Base-by-base conservation (phyloP, 2,888 invertebrate species). In the Taphrorychus bicolor region DNA sequence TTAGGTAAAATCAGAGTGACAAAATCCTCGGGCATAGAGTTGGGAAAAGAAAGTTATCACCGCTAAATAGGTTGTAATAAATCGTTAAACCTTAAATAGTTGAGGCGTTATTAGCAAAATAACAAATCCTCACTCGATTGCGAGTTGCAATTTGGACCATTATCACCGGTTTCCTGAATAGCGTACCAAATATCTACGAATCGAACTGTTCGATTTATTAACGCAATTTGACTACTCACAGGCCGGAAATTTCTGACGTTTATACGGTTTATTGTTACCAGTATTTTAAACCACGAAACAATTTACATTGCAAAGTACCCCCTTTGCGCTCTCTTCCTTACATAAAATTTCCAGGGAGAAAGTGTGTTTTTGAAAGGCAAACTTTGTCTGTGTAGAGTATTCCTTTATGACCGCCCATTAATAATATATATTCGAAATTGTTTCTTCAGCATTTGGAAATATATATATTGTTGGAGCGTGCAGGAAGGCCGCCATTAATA, bases 401-500 rank as follows among this genome's bases (percentile, higher is more conserved):
- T 3, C 32, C 9, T 32, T 9, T 32, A 11, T 32, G 32, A 32
- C 32, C 11, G 32, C 9, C 32, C 32, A 32, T 32, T 11, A 32
- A 32, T 32, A 32, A n/a, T n/a, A 32, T 32, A 11, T 32, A 32
- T 32, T 32, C 32, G 9, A 32, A 32, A 7, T 2, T 32, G 32
- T 32, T n/a, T 32, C 32, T 32, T 32, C 32, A 11, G 7, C 32
- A 11, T 32, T 32, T 32, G 32, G 3, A 32, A 32, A 32, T 32
- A 32, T n/a, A n/a, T n/a, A n/a, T 45, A 45, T 45, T 45, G 45
- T 45, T 45, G 45, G 14, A 14, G 16, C 45, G 45, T 45, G 45
- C 45, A 45, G 45, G 14, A 45, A 45, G 17, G 45, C 14, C 11
- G 7, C 14, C 45, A 45, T 45, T 45, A 45, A 45, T 45, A 45